Evolutionary conservation across 2,888 invertebrate genomes (phyloP).

Genomic region (Urechis unicinctus): DNA sequence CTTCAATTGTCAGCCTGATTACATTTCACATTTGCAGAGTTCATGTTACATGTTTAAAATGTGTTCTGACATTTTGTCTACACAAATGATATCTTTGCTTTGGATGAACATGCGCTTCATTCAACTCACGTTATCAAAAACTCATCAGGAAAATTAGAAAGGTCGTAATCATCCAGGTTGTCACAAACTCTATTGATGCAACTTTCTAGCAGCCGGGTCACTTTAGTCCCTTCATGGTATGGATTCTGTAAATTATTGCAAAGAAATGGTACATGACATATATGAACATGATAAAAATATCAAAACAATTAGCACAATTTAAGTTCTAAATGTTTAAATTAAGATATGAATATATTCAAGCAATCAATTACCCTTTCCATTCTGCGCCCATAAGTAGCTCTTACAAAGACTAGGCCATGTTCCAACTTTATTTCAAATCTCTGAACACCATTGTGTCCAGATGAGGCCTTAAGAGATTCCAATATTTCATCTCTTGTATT

Average conservation of each 20-base stretch:
- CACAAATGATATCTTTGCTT: no score
- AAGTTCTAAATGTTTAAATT: not conserved
- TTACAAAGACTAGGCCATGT: constrained; percentile 24
- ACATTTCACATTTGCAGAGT: no score
- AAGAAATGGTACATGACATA: not conserved
- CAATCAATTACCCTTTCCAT: constrained; percentile 26
- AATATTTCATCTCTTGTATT: constrained; percentile 29
- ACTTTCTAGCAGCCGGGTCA: constrained; percentile 30
- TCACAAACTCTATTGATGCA: constrained; percentile 25
- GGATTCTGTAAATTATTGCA: constrained; percentile 28
- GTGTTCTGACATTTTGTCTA: no score
- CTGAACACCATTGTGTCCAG: constrained; percentile 25
- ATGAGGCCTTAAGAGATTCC: constrained; percentile 25
- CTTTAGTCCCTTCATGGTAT: constrained; percentile 31
- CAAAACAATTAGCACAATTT: not conserved
- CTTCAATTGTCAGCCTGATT: no score
- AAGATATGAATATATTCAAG: not conserved
- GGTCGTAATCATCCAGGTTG: constrained; percentile 33
- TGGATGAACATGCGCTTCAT: no score
- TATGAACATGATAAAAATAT: not conserved
- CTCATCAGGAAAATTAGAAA: constrained; percentile 41
- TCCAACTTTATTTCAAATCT: constrained; percentile 30
- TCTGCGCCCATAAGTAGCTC: constrained; percentile 33
- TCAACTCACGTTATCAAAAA: constrained; percentile 33
- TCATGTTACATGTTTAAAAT: no score